Conservation (phyloP, 2,113 vertebrate species). For the Grammomys dolichurus region DNA sequence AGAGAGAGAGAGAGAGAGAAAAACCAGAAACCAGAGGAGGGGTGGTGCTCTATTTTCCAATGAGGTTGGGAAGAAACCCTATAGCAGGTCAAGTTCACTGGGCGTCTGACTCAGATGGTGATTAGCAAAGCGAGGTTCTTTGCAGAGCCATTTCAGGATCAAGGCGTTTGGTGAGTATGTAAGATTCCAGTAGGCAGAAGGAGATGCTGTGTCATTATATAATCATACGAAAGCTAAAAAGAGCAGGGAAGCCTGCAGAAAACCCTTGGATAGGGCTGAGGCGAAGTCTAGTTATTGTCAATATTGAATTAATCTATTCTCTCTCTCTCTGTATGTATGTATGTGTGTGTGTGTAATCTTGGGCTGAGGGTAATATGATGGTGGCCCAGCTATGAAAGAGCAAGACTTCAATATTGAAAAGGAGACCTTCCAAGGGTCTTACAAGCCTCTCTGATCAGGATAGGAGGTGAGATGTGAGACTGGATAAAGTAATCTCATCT, state of each 20-base stretch:
- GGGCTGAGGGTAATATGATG: neutral
- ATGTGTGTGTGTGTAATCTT: neutral
- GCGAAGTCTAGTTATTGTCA: neutral
- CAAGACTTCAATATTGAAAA: neutral
- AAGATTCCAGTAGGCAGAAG: neutral
- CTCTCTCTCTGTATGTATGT: neutral
- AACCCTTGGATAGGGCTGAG: neutral
- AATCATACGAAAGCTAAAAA: neutral
- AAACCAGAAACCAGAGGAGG: neutral
- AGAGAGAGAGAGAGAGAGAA: neutral
- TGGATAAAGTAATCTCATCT: neutral
- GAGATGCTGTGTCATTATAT: neutral
- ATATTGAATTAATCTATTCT: neutral
- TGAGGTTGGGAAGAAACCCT: neutral
- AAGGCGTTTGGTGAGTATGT: neutral
- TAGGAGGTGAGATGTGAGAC: neutral
- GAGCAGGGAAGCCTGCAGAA: neutral
- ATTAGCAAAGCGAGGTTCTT: neutral
- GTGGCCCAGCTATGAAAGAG: neutral
- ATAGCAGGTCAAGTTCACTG: neutral
- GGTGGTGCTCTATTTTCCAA: neutral
- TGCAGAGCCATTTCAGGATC: neutral
- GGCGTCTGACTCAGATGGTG: neutral
- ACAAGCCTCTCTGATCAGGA: neutral
- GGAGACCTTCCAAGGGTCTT: accelerated